Evolutionary conservation across 1,140 invertebrate species (phyloP).

Genomic region (Atta cephalotes): DNA sequence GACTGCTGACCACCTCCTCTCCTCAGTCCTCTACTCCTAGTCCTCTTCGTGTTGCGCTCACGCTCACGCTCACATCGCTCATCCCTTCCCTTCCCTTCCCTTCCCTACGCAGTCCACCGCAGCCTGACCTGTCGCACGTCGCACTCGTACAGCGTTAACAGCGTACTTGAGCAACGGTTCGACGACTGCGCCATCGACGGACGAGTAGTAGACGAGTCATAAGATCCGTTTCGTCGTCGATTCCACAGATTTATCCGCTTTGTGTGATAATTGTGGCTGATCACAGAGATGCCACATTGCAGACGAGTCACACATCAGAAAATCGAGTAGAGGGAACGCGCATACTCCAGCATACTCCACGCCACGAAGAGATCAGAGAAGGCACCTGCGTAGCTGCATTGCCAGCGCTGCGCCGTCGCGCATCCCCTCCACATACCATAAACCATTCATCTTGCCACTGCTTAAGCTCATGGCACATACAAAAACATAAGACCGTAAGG

Average conservation of each 20-base stretch:
- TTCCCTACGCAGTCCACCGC: background rate
- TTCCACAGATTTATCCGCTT: background rate
- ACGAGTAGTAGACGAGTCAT: background rate
- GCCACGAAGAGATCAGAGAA: too few species aligned
- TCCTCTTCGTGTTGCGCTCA: constrained; percentile 27
- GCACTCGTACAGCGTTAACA: too few species aligned
- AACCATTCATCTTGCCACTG: background rate
- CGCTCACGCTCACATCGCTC: background rate
- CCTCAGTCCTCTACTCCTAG: constrained; percentile 1
- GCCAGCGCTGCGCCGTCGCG: too few species aligned
- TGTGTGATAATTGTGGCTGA: background rate
- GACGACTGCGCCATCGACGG: constrained; percentile 28
- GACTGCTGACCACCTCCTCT: constrained; percentile 67
- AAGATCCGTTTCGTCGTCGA: background rate
- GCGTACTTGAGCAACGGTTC: background rate
- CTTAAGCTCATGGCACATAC: too few species aligned
- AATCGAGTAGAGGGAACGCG: too few species aligned
- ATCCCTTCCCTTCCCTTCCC: background rate
- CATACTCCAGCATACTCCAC: too few species aligned
- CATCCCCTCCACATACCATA: too few species aligned
- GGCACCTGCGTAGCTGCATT: too few species aligned
- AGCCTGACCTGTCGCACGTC: background rate
- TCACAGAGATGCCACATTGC: too few species aligned
- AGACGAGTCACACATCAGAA: too few species aligned
- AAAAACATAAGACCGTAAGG: too few species aligned